A percentile compares a stretch with the other conserved stretches of the same genome.
phyloP scores from a whole-genome alignment of 2,113 vertebrate genomes.

The Calidris pugnax region DNA sequence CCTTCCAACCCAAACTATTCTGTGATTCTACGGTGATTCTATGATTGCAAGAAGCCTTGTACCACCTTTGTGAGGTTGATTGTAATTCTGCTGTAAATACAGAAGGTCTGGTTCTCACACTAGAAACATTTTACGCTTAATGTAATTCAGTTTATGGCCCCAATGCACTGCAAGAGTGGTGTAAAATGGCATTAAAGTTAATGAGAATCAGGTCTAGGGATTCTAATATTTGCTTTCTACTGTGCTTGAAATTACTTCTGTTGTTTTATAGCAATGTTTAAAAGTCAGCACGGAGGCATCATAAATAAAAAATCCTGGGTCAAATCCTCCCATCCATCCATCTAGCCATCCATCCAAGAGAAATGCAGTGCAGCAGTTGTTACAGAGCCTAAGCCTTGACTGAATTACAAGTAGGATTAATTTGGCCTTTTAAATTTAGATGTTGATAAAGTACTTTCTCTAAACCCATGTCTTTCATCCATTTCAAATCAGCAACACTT shows the following conservation, averaged over 20 bases:
- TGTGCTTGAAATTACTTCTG: not conserved
- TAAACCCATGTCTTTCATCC: not conserved
- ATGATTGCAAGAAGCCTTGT: rapidly evolving
- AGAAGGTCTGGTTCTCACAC: not conserved
- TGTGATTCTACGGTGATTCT: not conserved
- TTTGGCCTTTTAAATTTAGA: not conserved
- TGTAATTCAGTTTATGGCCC: conserved; percentile 37
- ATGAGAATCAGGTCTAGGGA: conserved; percentile 39
- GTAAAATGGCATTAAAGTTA: conserved; percentile 41
- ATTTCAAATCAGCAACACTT: not conserved
- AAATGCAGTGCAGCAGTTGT: not conserved
- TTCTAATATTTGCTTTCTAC: conserved; percentile 35
- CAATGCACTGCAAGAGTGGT: not conserved
- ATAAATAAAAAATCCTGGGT: not conserved
- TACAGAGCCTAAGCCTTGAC: not conserved
- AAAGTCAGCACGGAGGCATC: not conserved
- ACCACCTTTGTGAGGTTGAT: not conserved
- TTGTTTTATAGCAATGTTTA: conserved; percentile 3
- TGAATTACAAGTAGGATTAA: not conserved
- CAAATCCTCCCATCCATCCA: not conserved
- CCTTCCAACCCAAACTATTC: not conserved
- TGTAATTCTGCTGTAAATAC: not conserved
- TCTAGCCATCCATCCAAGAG: not conserved
- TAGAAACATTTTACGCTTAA: not conserved
- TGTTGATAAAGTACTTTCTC: not conserved